Base-by-base conservation (phyloP, 92 coral and sea anemone genomes). In the Paramuricea clavata region DNA sequence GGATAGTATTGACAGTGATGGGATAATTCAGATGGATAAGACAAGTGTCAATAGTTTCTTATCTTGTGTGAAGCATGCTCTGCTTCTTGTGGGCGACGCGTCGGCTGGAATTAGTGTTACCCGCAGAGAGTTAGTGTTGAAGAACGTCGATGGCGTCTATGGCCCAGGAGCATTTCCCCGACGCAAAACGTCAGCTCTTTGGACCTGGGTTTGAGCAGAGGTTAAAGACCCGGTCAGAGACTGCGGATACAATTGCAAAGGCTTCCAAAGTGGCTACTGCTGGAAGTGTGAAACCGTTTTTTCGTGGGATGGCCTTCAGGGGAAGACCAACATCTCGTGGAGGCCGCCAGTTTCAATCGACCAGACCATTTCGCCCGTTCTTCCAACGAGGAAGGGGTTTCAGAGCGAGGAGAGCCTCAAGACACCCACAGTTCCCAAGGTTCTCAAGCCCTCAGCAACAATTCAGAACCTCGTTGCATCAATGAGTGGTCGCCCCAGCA, bases 41-140 rank as follows among this genome's bases (percentile, higher is more conserved):
- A 43, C 89, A 35, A 31, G 85, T 28, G 31, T 84, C 17, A 28
- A 5, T 12, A 49, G 17, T 26, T 42, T 69, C 31, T n/a, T 84
- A 26, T 70, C 39, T 7, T 89, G 89, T 32, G 47, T 67, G 39
- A 89, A 89, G 59, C 79, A 84, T 69, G 86, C 81, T 44, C 72
- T 89, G 34, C 36, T 85, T 16, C 89, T 89, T 12, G 12, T 44
- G 6, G 92, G 83, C 57, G 81, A 89, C 23, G 74, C 90, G 6
- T 89, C 90, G 3, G 68, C 90, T 19, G 81, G 62, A 47, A 33
- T 75, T 34, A 74, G 73, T 12, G 67, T 87, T 3, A 42, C 60
- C 35, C 82, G 87, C 23, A 88, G 90, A 52, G 92, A 89, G 69
- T 80, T 76, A 60, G 89, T 89, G 19, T 57, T 89, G 49, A 89